phyloP scores from a whole-genome alignment of 2,888 invertebrate genomes.

The Ditylenchus weischeri region DNA sequence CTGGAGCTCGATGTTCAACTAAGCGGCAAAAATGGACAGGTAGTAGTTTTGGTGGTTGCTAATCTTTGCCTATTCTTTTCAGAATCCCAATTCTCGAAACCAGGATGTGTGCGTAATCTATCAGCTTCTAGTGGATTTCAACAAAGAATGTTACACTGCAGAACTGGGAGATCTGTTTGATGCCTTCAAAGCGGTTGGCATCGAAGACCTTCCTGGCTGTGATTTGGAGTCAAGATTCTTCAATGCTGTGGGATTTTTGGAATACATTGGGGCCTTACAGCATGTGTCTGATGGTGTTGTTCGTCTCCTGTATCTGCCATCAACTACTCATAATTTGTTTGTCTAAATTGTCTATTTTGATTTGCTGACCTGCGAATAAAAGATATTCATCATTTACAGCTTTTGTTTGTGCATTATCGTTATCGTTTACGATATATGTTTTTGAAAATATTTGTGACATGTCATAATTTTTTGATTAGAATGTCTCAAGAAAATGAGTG shows the following conservation, averaged over 20 bases:
- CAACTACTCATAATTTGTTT: conserved; percentile 1
- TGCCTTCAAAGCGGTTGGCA: not conserved
- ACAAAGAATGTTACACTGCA: not conserved
- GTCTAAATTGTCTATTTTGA: not conserved
- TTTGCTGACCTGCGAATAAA: not conserved
- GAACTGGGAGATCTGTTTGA: not conserved
- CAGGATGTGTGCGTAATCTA: conserved; percentile 2
- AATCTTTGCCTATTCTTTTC: not conserved
- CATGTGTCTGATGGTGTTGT: conserved; percentile 7
- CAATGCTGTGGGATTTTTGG: conserved; percentile 16
- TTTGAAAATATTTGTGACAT: no score
- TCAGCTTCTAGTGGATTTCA: conserved; percentile 6
- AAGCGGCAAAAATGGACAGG: no score
- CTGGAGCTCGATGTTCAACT: no score
- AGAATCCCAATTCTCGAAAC: not conserved
- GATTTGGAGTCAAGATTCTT: conserved; percentile 13
- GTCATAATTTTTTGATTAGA: no score
- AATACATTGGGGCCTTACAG: conserved; percentile 24
- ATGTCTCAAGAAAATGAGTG: no score
- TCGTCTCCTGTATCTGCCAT: conserved; percentile 22
- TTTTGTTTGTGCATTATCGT: no score
- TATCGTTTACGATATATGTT: no score
- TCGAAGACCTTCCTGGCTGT: no score
- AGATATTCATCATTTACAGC: no score
- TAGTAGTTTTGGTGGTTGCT: no score